Conservation (phyloP, 2,113 vertebrate genomes). For the Castor canadensis region DNA sequence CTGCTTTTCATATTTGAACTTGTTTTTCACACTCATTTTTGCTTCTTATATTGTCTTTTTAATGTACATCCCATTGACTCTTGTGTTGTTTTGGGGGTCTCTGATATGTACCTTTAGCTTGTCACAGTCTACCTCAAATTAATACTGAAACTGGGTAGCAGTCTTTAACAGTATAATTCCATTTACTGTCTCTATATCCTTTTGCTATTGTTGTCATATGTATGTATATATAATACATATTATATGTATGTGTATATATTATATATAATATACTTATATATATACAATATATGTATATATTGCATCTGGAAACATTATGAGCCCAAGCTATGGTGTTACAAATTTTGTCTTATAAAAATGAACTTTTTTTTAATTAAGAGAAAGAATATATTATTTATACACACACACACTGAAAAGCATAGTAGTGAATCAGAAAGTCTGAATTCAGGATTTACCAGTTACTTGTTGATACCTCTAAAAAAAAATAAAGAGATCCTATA, state of each 20-base stretch:
- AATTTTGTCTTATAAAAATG: not conserved
- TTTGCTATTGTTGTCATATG: not conserved
- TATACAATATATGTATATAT: not conserved
- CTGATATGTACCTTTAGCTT: not conserved
- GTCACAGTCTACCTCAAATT: not conserved
- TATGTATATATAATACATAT: no score
- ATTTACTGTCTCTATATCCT: not conserved
- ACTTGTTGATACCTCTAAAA: not conserved
- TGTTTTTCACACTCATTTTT: no score
- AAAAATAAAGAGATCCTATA: not conserved
- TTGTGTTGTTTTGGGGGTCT: not conserved
- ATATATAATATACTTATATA: no score
- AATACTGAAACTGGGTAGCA: not conserved
- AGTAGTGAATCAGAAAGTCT: not conserved
- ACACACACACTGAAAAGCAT: no score
- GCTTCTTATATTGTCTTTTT: not conserved
- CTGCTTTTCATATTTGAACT: not conserved
- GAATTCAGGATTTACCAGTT: not conserved
- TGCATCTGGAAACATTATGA: not conserved
- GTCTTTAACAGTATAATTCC: not conserved
- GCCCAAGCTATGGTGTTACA: not conserved
- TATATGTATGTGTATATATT: no score
- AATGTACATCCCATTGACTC: not conserved
- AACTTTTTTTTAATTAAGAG: not conserved
- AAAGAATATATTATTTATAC: no score